These are phyloP conservation scores for Marmota flaviventris DNA, from an alignment of 2,113 vertebrate species.

Conservation along the genomic window DNA sequence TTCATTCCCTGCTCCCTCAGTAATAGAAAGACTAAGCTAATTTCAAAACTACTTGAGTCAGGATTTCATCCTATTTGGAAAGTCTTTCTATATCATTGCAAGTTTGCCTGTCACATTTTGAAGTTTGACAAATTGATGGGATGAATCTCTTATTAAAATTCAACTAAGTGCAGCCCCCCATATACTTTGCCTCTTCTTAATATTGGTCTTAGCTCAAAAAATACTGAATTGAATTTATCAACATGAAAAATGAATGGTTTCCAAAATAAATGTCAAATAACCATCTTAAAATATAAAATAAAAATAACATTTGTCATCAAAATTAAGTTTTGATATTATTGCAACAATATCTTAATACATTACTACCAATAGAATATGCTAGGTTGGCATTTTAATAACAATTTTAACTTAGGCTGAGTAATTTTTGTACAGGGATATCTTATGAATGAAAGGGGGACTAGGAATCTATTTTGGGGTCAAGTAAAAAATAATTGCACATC, in stretches of 20 bases:
- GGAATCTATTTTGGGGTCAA: conserved; percentile 76
- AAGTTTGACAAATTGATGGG: conserved; percentile 70
- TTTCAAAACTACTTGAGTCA: conserved; percentile 69
- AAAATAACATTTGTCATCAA: conserved; percentile 52
- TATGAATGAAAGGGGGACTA: conserved; percentile 71
- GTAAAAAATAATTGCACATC: conserved; percentile 74
- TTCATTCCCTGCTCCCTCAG: conserved; percentile 40
- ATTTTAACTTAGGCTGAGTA: conserved; percentile 79
- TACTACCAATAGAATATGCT: conserved; percentile 59
- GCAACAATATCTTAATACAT: conserved; percentile 69
- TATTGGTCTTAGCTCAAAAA: conserved; percentile 37
- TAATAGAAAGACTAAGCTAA: conserved; percentile 69
- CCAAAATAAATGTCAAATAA: conserved; percentile 34
- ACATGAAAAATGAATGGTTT: conserved; percentile 33
- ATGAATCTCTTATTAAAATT: conserved; percentile 71
- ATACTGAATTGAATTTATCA: conserved; percentile 39
- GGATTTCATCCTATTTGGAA: conserved; percentile 61
- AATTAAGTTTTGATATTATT: conserved; percentile 62
- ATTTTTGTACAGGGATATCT: conserved; percentile 78
- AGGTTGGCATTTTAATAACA: conserved; percentile 74
- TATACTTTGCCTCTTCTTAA: conserved; percentile 32
- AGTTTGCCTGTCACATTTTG: conserved; percentile 66
- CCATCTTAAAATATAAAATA: conserved; percentile 47
- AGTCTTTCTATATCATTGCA: conserved; percentile 17
- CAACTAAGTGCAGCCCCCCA: not conserved